Evolutionary conservation across 2,113 vertebrate species (phyloP).

Genomic region (Alouatta palliata): DNA sequence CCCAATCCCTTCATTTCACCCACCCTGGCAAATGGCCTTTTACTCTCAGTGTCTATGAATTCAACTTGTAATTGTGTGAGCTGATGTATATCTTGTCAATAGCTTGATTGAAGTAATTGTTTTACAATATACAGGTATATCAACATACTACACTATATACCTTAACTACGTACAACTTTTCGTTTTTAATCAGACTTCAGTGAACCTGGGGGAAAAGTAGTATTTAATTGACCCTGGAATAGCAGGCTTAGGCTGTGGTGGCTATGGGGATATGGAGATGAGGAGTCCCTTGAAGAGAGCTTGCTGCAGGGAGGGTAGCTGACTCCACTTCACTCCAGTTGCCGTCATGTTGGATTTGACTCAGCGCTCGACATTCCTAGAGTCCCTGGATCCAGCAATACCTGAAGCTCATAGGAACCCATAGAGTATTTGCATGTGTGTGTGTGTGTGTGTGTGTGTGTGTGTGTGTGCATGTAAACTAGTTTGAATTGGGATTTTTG

Average conservation of each 20-base stretch:
- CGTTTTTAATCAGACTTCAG: neutral
- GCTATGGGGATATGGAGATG: neutral
- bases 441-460: too few relatives aligned
- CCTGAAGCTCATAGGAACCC: too few relatives aligned
- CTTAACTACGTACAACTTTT: neutral
- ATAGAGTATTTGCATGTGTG: too few relatives aligned
- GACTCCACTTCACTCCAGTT: neutral
- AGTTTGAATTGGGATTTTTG: neutral
- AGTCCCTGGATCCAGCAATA: too few relatives aligned
- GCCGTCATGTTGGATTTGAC: too few relatives aligned
- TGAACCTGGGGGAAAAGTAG: neutral
- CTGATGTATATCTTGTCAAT: neutral
- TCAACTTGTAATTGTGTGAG: neutral
- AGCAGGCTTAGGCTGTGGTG: neutral
- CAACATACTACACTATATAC: neutral
- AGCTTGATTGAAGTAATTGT: neutral
- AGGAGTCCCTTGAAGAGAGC: neutral
- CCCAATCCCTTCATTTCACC: neutral
- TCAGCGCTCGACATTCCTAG: too few relatives aligned
- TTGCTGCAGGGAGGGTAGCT: fast-evolving
- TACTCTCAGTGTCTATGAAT: neutral
- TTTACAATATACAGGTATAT: neutral
- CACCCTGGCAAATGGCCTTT: neutral
- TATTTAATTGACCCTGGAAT: too few relatives aligned
- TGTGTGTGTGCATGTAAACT: too few relatives aligned